Conservation (phyloP, 2,797 vertebrate species). For the Melanogrammus aeglefinus region DNA sequence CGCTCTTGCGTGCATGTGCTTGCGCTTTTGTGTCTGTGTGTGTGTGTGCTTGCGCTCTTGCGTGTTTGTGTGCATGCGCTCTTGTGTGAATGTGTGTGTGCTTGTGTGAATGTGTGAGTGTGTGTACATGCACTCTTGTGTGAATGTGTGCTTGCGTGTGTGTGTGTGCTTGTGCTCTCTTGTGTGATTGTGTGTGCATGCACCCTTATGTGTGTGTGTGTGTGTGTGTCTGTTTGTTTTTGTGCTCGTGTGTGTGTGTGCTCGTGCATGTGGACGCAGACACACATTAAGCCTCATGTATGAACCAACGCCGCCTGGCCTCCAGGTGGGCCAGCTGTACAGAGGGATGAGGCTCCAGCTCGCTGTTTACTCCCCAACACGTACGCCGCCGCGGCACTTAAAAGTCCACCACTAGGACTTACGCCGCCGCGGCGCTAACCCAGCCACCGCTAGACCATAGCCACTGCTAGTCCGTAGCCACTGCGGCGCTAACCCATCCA, state of each 20-base stretch:
- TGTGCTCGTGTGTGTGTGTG: constrained; percentile 7
- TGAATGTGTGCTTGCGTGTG: too few relatives aligned
- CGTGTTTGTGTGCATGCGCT: too few relatives aligned
- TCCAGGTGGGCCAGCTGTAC: constrained; percentile 36
- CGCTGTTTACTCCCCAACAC: neutral
- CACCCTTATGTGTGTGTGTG: too few relatives aligned
- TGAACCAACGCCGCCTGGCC: constrained; percentile 55
- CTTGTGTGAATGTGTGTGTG: too few relatives aligned
- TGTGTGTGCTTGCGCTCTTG: too few relatives aligned
- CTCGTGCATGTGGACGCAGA: neutral
- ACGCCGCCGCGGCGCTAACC: neutral
- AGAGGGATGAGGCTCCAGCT: constrained; percentile 15
- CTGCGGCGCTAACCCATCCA: neutral
- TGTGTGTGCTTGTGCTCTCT: too few relatives aligned
- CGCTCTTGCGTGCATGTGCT: too few relatives aligned
- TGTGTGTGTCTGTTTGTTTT: neutral
- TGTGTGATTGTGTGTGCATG: too few relatives aligned
- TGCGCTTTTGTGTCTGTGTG: too few relatives aligned
- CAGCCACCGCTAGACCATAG: neutral
- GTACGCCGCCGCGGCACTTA: too few relatives aligned
- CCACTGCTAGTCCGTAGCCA: neutral
- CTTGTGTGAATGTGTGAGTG: too few relatives aligned
- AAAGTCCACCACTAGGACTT: neutral
- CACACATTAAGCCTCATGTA: constrained; percentile 39
- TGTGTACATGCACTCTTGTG: too few relatives aligned